Evolutionary conservation across 2,797 vertebrate genomes (phyloP).

Genomic region (Lagodon rhomboides): DNA sequence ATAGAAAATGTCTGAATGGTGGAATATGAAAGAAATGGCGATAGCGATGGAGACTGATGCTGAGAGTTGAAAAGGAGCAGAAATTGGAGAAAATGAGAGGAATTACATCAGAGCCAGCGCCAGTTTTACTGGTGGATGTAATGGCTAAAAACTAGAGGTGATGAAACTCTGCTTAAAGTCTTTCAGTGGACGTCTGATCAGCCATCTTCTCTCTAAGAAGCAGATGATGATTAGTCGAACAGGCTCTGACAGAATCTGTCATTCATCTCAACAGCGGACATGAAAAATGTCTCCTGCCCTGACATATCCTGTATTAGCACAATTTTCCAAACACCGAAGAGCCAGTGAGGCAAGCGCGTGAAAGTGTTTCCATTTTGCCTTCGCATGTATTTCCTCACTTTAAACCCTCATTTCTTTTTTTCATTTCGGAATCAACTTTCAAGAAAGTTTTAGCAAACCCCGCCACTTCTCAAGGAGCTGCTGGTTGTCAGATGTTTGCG

Average conservation of each 20-base stretch:
- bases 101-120: constrained; percentile 43
- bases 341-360: constrained; percentile 21
- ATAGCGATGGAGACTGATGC: constrained; percentile 15
- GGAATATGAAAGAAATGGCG: constrained; percentile 23
- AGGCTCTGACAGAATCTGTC: constrained; percentile 44
- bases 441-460: neutral
- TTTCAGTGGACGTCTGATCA: constrained; percentile 32
- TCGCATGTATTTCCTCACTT: neutral
- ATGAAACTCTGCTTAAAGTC: constrained; percentile 44
- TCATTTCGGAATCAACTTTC: constrained; percentile 7
- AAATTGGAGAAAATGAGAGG: constrained; percentile 36
- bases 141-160: constrained; percentile 45
- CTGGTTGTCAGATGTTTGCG: neutral
- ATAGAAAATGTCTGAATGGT: constrained; percentile 24
- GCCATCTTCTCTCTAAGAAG: constrained; percentile 27
- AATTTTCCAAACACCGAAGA: constrained; percentile 20
- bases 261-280: constrained; percentile 23
- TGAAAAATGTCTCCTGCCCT: constrained; percentile 12
- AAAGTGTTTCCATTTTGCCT: constrained; percentile 12
- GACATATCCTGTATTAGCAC: neutral
- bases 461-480: neutral
- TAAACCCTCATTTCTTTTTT: neutral
- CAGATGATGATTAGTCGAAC: constrained; percentile 47
- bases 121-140: constrained; percentile 54
- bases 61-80: constrained; percentile 24